Evolutionary conservation across 2,888 invertebrate genomes (phyloP).

Genomic region (Melieria omissa): DNA sequence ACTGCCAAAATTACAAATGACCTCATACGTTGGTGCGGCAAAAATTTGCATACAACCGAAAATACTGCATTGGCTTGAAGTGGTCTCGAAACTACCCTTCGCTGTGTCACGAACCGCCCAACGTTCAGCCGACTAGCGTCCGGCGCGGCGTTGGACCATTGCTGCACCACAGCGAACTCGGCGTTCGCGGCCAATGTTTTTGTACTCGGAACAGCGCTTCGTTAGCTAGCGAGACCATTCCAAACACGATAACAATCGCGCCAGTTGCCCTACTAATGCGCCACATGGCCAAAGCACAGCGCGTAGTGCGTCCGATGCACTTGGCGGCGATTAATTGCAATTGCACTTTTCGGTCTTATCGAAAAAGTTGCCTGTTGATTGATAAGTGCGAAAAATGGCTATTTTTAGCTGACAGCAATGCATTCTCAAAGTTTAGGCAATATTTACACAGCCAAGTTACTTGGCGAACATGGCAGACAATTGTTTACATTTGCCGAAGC

Average conservation of each 20-base stretch:
- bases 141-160: conserved; percentile 26
- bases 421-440: too few species aligned
- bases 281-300: too few species aligned
- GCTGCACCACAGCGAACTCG: conserved; percentile 44
- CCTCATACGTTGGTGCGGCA: too few species aligned
- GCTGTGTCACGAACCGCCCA: conserved; percentile 37
- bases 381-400: too few species aligned
- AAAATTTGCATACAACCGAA: conserved; percentile 63
- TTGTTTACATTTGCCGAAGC: too few species aligned
- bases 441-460: too few species aligned
- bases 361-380: too few species aligned
- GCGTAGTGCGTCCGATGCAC: too few species aligned
- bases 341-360: background rate
- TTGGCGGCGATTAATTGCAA: background rate
- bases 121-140: background rate
- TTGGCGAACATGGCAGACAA: too few species aligned
- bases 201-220: conserved; percentile 27
- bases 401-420: too few species aligned
- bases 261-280: conserved; percentile 30
- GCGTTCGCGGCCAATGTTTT: background rate
- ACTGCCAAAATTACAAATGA: too few species aligned
- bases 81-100: conserved; percentile 66
- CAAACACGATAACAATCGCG: conserved; percentile 65
- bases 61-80: conserved; percentile 64
- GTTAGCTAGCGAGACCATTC: conserved; percentile 68